phyloP scores from a whole-genome alignment of 2,113 vertebrate genomes.

The Chaenocephalus aceratus region DNA sequence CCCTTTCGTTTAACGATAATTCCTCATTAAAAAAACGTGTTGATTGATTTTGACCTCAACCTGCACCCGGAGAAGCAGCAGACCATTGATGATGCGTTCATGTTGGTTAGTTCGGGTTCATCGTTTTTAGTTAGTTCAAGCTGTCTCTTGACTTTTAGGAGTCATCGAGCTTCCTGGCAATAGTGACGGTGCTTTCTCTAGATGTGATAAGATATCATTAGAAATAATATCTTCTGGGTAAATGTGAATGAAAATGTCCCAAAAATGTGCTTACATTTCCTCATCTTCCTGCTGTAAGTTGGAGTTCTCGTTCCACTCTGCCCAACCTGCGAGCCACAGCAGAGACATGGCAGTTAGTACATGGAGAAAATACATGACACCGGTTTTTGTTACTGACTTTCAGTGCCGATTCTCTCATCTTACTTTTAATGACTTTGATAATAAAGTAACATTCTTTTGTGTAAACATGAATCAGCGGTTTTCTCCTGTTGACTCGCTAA shows the following conservation, averaged over 20 bases:
- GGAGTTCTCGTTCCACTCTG: constrained; percentile 73
- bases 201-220: not conserved
- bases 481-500: no score
- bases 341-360: not conserved
- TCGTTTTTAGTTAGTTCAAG: no score
- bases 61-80: not conserved
- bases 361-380: not conserved
- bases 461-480: not conserved
- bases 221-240: no score
- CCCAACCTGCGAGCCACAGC: constrained; percentile 73
- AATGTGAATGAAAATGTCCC: not conserved
- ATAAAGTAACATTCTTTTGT: not conserved
- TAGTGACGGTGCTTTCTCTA: no score
- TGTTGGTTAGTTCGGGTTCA: no score
- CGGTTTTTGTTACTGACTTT: not conserved
- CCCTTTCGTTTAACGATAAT: not conserved
- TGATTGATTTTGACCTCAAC: not conserved
- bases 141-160: no score
- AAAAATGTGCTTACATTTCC: constrained; percentile 51
- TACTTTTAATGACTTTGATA: no score
- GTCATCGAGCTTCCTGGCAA: no score
- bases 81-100: no score
- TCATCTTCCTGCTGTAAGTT: constrained; percentile 65
- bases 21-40: not conserved
- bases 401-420: not conserved